Evolutionary conservation across 2,888 invertebrate species (phyloP).

Genomic region (Drosophila melanocephala): DNA sequence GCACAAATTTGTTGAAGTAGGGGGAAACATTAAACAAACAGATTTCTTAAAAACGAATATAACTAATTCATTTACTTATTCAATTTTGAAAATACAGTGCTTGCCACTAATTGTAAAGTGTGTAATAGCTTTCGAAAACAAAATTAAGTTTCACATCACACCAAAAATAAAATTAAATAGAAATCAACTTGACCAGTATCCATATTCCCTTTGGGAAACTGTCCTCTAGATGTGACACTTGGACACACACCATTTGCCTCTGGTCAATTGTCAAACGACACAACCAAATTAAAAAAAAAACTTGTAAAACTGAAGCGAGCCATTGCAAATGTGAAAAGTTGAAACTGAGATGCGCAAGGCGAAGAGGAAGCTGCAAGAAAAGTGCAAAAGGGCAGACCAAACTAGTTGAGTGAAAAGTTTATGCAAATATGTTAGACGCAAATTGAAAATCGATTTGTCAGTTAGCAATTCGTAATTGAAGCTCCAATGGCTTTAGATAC

Average conservation of each 20-base stretch:
- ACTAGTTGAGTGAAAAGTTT: constrained; percentile 45
- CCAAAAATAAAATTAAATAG: constrained; percentile 2
- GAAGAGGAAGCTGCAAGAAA: background rate
- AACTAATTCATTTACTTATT: background rate
- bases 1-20: background rate
- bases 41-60: background rate
- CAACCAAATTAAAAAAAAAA: constrained; percentile 31
- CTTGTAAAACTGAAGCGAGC: constrained; percentile 26
- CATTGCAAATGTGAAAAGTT: constrained; percentile 51
- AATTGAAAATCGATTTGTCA: constrained; percentile 62
- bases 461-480: constrained; percentile 32
- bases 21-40: background rate
- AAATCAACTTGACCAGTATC: background rate
- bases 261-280: constrained; percentile 39
- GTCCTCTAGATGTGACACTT: constrained; percentile 10
- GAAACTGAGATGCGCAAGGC: background rate
- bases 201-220: background rate
- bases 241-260: constrained; percentile 13
- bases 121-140: background rate
- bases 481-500: constrained; percentile 16
- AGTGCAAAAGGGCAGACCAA: constrained; percentile 3
- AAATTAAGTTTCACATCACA: background rate
- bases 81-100: background rate
- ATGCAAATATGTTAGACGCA: constrained; percentile 48
- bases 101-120: background rate